These are phyloP conservation scores for Tineola bisselliella DNA, from an alignment of 2,888 invertebrate genomes.

Conservation along the genomic window DNA sequence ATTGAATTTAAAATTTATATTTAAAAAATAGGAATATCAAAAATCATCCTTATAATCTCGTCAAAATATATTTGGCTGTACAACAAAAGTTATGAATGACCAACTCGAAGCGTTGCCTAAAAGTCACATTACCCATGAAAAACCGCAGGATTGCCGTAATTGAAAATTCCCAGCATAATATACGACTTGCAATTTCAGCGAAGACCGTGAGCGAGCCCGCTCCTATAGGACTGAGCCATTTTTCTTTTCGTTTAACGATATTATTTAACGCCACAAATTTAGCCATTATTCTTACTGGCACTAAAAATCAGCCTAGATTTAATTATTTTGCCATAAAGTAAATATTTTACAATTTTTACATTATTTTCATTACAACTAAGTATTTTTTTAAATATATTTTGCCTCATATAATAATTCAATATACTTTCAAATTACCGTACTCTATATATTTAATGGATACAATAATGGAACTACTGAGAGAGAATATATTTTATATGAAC, in stretches of 20 bases:
- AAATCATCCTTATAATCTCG: no score
- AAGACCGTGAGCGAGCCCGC: conserved; percentile 30
- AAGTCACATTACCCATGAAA: conserved; percentile 67
- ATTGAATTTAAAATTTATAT: no score
- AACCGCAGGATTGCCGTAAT: conserved; percentile 66
- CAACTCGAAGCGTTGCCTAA: conserved; percentile 51
- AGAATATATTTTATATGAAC: not conserved
- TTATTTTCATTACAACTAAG: no score
- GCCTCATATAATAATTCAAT: no score
- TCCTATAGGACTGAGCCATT: conserved; percentile 52
- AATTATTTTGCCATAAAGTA: conserved; percentile 50
- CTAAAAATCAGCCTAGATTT: conserved; percentile 50
- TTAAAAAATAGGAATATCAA: no score
- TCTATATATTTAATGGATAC: not conserved
- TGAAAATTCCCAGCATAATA: conserved; percentile 67
- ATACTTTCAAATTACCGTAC: no score
- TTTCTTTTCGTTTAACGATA: conserved; percentile 62
- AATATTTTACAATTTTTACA: not conserved
- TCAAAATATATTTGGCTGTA: not conserved
- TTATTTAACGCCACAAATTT: conserved; percentile 66
- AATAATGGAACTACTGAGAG: not conserved
- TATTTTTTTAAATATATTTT: no score
- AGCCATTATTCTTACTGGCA: conserved; percentile 52
- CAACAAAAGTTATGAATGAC: conserved; percentile 46
- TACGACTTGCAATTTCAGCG: conserved; percentile 64